phyloP scores from a whole-genome alignment of 1,140 invertebrate species.

The Philotrypesis tridentata region DNA sequence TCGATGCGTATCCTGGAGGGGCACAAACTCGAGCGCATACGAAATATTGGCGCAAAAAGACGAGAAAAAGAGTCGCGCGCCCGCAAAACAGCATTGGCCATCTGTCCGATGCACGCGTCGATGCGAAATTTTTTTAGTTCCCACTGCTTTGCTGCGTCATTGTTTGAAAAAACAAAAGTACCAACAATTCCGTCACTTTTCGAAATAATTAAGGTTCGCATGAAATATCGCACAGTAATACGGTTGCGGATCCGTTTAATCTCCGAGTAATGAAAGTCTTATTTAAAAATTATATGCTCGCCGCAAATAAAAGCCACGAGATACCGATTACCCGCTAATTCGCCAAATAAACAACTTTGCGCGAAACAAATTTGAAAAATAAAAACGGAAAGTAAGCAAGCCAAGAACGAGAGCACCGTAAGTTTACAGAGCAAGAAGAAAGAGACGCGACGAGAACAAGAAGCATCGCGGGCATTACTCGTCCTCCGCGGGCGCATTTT shows the following conservation, averaged over 20 bases:
- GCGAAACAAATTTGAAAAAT: neutral
- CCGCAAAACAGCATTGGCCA: slow-evolving; percentile 28
- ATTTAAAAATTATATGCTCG: no score
- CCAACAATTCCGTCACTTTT: no score
- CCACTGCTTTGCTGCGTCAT: no score
- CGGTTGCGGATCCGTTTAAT: no score
- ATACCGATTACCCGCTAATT: no score
- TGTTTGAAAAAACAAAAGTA: no score
- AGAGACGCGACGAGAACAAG: neutral
- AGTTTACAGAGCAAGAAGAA: neutral
- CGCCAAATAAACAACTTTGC: no score
- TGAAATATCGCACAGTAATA: no score
- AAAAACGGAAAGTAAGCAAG: neutral
- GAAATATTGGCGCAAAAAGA: slow-evolving; percentile 31
- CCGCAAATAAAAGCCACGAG: no score
- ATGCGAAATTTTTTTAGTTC: neutral
- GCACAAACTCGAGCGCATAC: neutral
- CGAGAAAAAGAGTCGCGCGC: neutral
- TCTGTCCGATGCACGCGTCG: neutral
- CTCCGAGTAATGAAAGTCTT: no score
- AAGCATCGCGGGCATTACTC: neutral
- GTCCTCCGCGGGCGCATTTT: neutral
- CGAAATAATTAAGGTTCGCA: no score
- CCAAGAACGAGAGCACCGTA: neutral
- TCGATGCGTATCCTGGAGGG: slow-evolving; percentile 26